Evolutionary conservation across 1,140 invertebrate genomes (phyloP), one percentile per base, ranked within the genome.

Genomic region (Rhyacophila brunnea): DNA sequence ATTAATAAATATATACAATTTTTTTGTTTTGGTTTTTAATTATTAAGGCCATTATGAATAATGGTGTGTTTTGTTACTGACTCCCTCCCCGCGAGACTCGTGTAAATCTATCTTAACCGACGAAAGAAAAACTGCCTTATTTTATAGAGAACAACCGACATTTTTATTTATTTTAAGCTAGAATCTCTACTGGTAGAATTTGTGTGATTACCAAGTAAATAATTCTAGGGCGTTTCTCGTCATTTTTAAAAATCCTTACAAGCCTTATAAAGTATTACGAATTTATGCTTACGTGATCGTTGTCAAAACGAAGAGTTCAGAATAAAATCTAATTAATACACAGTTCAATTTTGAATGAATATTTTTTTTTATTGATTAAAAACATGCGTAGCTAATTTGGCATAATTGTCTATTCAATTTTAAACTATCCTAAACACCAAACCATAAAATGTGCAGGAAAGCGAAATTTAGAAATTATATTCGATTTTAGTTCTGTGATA

Each of bases 61-160:
- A 40, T 40, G 38, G 38, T 40, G 38, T 40, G 38, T 40, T 40
- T 15, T 40, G 38, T 40, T 40, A 40, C 38, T 5, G 38, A 40
- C 38, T 40, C 38, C 3, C 38, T 40, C 38, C 3, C 15, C 38
- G 5, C 38, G n/a, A 4, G 11, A 6, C 11, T 13, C 15, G 38
- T 40, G 38, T 40, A 13, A n/a, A 40, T 40, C 38, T 40, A 40
- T 40, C 38, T 40, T 13, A 40, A 15, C n/a, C n/a, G 15, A 40
- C 11, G 15, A 40, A 40, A 40, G 38, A 11, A 15, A 35, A 40
- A 40, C 15, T 40, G 38, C 11, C 38, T 4, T 40, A 40, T 3
- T n/a, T 3, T 4, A 40, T 40, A 13, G 4, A 28, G 23, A 40
- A 40, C 38, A 4, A n/a, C 15, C 4, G 15, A 28, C 23, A 9